Percentiles rank a stretch among this genome's conserved stretches.
These are phyloP conservation scores for Melanophora roralis DNA, from an alignment of 2,888 invertebrate genomes.

Conservation along the genomic window DNA sequence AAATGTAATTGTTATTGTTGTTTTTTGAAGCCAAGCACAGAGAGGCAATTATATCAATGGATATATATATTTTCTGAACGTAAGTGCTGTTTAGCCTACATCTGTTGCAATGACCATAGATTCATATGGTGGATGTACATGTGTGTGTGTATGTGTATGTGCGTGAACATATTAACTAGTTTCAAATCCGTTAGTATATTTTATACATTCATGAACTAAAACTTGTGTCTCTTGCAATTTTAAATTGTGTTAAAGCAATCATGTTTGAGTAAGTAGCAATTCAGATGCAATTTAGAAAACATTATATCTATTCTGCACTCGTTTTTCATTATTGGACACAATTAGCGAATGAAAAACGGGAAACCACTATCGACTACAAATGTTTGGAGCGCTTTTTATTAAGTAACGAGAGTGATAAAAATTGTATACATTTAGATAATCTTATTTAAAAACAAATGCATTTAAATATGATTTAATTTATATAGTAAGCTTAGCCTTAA, in stretches of 20 bases:
- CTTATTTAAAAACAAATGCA: too few relatives aligned
- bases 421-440: too few relatives aligned
- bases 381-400: background rate
- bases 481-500: too few relatives aligned
- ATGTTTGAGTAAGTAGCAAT: conserved; percentile 50
- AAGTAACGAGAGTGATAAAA: too few relatives aligned
- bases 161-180: too few relatives aligned
- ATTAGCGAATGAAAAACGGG: background rate
- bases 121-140: background rate
- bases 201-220: background rate
- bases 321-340: conserved; percentile 15
- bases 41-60: background rate
- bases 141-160: too few relatives aligned
- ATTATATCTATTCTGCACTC: background rate
- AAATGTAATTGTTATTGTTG: conserved; percentile 55
- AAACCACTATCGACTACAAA: background rate
- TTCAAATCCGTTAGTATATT: too few relatives aligned
- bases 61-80: conserved; percentile 7
- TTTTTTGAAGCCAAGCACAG: conserved; percentile 23
- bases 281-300: conserved; percentile 50
- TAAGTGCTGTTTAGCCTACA: conserved; percentile 35
- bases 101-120: conserved; percentile 15
- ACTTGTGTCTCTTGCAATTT: background rate
- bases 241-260: conserved; percentile 1
- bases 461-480: too few relatives aligned